Conservation (phyloP, 2,888 invertebrate species). For the Rhamphomyia laevipes region DNA sequence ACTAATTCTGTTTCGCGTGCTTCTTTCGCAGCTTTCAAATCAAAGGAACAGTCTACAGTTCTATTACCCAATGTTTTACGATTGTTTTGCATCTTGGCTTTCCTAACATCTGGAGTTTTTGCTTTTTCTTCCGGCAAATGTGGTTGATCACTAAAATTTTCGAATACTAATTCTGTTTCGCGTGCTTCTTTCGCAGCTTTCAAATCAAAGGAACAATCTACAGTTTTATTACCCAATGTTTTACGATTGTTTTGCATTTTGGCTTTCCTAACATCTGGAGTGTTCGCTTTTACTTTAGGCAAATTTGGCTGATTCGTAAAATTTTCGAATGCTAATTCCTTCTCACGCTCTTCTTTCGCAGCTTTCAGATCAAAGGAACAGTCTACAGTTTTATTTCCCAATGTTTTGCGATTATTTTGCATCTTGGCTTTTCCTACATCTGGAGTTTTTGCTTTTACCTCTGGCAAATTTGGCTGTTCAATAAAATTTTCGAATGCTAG, state of each 20-base stretch:
- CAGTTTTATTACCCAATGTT: slow-evolving; percentile 1
- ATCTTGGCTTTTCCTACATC: not conserved
- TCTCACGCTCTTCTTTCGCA: slow-evolving; percentile 5
- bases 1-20: slow-evolving; percentile 5
- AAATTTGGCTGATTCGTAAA: slow-evolving; percentile 7
- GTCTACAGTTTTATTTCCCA: not conserved
- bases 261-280: slow-evolving; percentile 2
- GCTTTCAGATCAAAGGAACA: slow-evolving; percentile 3
- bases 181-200: slow-evolving; percentile 3
- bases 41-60: not conserved
- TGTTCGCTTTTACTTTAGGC: not conserved
- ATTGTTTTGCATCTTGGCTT: not conserved
- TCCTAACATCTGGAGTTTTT: slow-evolving; percentile 5
- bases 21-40: slow-evolving; percentile 6
- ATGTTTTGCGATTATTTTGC: not conserved
- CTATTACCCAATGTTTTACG: slow-evolving; percentile 5
- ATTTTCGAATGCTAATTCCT: slow-evolving; percentile 8
- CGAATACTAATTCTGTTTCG: slow-evolving; percentile 7
- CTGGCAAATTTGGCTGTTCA: not conserved
- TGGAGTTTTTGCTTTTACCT: not conserved
- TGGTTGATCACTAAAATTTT: slow-evolving; percentile 5
- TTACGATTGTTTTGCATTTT: not conserved
- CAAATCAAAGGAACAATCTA: slow-evolving; percentile 1
- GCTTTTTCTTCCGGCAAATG: not conserved
- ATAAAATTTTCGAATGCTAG: not conserved